Percentiles rank a stretch among this genome's conserved stretches.
These are phyloP conservation scores for Teleopsis dalmanni DNA, from an alignment of 1,140 invertebrate species.

Conservation along the genomic window DNA sequence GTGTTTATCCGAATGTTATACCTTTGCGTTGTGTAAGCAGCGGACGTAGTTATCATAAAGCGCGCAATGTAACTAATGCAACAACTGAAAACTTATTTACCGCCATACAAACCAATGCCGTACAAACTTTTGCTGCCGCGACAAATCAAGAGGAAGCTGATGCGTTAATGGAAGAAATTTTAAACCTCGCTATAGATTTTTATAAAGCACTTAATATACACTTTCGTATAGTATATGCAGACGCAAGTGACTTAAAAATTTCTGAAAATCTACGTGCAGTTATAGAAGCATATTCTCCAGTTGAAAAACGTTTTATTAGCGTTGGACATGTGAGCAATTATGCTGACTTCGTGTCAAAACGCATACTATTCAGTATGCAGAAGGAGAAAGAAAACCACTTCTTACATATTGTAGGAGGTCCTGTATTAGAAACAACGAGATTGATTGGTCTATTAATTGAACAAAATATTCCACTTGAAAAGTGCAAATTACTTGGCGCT, in stretches of 20 bases:
- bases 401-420: constrained; percentile 52
- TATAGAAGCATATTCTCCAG: constrained; percentile 56
- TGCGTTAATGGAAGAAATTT: constrained; percentile 44
- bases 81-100: constrained; percentile 48
- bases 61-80: constrained; percentile 18
- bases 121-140: constrained; percentile 48
- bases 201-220: constrained; percentile 49
- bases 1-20: constrained; percentile 46
- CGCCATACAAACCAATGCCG: constrained; percentile 50
- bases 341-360: constrained; percentile 56
- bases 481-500: constrained; percentile 6
- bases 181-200: constrained; percentile 45
- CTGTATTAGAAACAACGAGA: constrained; percentile 52
- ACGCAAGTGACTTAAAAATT: constrained; percentile 46
- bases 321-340: constrained; percentile 54
- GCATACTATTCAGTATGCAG: constrained; percentile 52
- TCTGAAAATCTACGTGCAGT: constrained; percentile 51
- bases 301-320: constrained; percentile 49
- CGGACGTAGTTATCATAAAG: constrained; percentile 52
- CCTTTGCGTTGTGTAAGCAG: constrained; percentile 52
- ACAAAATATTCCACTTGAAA: constrained; percentile 35
- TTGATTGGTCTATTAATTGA: constrained; percentile 55
- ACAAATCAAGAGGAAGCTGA: constrained; percentile 38
- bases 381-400: constrained; percentile 46
- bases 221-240: constrained; percentile 50